phyloP scores from a whole-genome alignment of 2,888 invertebrate species.

The Clistopyga incitator region DNA sequence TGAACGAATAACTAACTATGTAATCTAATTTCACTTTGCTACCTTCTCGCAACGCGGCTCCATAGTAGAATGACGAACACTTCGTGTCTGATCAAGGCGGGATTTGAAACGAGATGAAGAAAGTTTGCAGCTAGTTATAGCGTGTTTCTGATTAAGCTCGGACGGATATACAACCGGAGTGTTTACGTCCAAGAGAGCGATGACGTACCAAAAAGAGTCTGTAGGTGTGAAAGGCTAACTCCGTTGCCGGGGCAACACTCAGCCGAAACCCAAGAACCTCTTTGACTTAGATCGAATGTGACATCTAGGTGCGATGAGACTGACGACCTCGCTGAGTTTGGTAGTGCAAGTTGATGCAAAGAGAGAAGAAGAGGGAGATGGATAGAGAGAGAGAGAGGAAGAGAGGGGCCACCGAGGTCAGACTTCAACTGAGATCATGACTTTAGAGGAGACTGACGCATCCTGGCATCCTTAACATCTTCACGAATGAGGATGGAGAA shows the following conservation, averaged over 20 bases:
- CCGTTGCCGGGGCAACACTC: slow-evolving; percentile 9
- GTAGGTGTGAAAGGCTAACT: not conserved
- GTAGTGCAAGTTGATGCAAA: slow-evolving; percentile 6
- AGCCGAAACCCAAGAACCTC: slow-evolving; percentile 47
- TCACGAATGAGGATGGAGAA: slow-evolving; percentile 15
- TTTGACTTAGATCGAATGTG: slow-evolving; percentile 30
- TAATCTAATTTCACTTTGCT: no score
- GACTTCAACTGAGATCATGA: slow-evolving; percentile 26
- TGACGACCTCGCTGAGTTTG: not conserved
- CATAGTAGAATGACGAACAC: no score
- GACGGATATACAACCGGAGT: slow-evolving; percentile 16
- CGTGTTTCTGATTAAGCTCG: slow-evolving; percentile 13
- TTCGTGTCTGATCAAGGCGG: no score
- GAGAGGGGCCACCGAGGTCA: not conserved
- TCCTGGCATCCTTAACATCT: slow-evolving; percentile 27
- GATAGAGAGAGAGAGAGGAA: not conserved
- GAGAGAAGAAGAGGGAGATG: not conserved
- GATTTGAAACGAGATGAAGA: no score
- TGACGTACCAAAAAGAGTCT: not conserved
- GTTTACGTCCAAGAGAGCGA: slow-evolving; percentile 7
- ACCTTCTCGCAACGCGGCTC: no score
- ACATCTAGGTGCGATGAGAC: not conserved
- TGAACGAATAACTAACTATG: no score
- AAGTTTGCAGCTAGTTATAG: no score
- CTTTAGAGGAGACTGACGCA: slow-evolving; percentile 13